phyloP scores from a whole-genome alignment of 2,888 invertebrate species.

The Charanyca ferruginea region DNA sequence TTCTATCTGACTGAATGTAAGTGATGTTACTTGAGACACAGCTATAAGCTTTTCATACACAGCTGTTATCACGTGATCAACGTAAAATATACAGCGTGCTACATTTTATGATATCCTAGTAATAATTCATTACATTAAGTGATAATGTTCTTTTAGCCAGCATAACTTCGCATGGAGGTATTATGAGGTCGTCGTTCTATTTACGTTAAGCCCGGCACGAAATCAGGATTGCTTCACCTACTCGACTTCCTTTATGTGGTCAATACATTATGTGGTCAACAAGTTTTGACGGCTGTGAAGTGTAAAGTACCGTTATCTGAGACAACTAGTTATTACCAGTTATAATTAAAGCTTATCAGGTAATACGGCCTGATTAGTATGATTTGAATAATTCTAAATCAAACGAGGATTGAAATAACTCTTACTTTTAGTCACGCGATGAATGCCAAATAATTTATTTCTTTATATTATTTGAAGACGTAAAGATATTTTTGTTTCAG shows the following conservation, averaged over 20 bases:
- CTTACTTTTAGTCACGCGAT: neutral
- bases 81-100: constrained; percentile 84
- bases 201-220: constrained; percentile 36
- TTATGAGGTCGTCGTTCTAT: constrained; percentile 48
- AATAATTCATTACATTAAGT: constrained; percentile 62
- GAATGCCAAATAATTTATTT: neutral
- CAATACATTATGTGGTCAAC: constrained; percentile 27
- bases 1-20: constrained; percentile 78
- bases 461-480: too few relatives aligned
- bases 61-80: constrained; percentile 81
- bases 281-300: constrained; percentile 34
- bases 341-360: constrained; percentile 48
- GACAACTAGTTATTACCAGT: constrained; percentile 37
- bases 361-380: constrained; percentile 22
- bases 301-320: constrained; percentile 40
- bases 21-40: constrained; percentile 76
- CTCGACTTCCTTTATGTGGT: constrained; percentile 31
- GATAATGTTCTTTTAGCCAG: constrained; percentile 42
- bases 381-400: constrained; percentile 1
- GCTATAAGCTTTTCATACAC: constrained; percentile 79
- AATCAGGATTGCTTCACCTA: constrained; percentile 55
- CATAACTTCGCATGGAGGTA: constrained; percentile 31
- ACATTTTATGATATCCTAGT: constrained; percentile 68
- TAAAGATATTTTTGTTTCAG: too few relatives aligned
- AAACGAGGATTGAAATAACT: constrained; percentile 2